Conservation (phyloP, 2,113 vertebrate genomes). For the Seriola rivoliana region DNA sequence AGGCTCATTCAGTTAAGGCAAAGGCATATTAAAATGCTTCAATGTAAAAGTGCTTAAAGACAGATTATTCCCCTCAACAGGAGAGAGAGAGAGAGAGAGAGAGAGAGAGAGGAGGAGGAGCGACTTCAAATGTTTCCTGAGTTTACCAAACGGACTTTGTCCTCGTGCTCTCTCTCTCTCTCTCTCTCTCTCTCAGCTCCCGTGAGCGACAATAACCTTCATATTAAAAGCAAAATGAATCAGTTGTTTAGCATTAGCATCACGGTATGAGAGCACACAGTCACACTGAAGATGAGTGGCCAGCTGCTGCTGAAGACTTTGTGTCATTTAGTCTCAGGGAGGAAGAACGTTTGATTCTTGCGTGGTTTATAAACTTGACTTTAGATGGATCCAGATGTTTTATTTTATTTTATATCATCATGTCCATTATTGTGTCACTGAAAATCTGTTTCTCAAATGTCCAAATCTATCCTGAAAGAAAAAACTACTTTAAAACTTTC, state of each 20-base stretch:
- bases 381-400: too few relatives aligned
- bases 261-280: slow-evolving; percentile 54
- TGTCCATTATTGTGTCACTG: too few relatives aligned
- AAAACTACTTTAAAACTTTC: too few relatives aligned
- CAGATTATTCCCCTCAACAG: slow-evolving; percentile 70
- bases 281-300: slow-evolving; percentile 62
- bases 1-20: slow-evolving; percentile 81
- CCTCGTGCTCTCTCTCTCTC: slow-evolving; percentile 8
- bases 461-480: too few relatives aligned
- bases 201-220: slow-evolving; percentile 68
- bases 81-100: slow-evolving; percentile 47
- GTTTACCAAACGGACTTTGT: neutral
- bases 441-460: too few relatives aligned
- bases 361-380: too few relatives aligned
- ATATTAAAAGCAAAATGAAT: slow-evolving; percentile 72
- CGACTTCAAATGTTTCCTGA: neutral
- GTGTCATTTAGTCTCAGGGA: slow-evolving; percentile 77
- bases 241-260: slow-evolving; percentile 59
- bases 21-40: slow-evolving; percentile 63
- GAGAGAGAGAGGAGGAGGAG: neutral
- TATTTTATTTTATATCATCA: too few relatives aligned
- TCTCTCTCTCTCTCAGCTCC: slow-evolving; percentile 31
- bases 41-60: slow-evolving; percentile 49
- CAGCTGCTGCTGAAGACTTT: slow-evolving; percentile 44
- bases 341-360: neutral